Evolutionary conservation across 1,140 invertebrate species (phyloP).

Genomic region (Habropoda laboriosa): DNA sequence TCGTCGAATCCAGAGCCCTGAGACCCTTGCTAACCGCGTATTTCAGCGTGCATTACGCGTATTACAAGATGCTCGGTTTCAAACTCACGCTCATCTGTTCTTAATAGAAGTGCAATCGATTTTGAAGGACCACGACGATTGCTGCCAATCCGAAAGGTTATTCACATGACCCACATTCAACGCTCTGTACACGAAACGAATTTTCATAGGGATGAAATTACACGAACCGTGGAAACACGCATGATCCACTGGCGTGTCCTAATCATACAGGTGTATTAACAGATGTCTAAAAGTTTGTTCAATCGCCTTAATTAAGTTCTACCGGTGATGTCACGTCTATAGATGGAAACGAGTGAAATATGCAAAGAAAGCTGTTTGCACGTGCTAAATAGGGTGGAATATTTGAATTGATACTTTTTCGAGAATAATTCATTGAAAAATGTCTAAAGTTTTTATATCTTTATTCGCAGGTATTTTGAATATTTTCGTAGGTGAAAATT

Average conservation of each 20-base stretch:
- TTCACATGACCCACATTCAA: slow-evolving; percentile 48
- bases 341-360: too few relatives aligned
- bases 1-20: neutral
- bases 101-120: slow-evolving; percentile 36
- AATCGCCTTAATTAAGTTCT: neutral
- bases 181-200: neutral
- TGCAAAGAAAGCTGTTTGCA: too few relatives aligned
- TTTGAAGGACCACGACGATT: slow-evolving; percentile 32
- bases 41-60: neutral
- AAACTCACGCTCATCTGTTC: slow-evolving; percentile 9
- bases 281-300: neutral
- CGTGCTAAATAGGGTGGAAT: too few relatives aligned
- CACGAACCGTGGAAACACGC: neutral
- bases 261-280: neutral
- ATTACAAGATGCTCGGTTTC: neutral
- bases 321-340: too few relatives aligned
- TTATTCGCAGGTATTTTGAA: too few relatives aligned
- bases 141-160: slow-evolving; percentile 37
- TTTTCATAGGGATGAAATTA: slow-evolving; percentile 14
- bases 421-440: too few relatives aligned
- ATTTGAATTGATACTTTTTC: too few relatives aligned
- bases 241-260: neutral
- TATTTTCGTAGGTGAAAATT: too few relatives aligned
- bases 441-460: too few relatives aligned
- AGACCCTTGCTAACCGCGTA: neutral